Evolutionary conservation across 2,113 vertebrate species (phyloP).

Genomic region (Percina caprodes): DNA sequence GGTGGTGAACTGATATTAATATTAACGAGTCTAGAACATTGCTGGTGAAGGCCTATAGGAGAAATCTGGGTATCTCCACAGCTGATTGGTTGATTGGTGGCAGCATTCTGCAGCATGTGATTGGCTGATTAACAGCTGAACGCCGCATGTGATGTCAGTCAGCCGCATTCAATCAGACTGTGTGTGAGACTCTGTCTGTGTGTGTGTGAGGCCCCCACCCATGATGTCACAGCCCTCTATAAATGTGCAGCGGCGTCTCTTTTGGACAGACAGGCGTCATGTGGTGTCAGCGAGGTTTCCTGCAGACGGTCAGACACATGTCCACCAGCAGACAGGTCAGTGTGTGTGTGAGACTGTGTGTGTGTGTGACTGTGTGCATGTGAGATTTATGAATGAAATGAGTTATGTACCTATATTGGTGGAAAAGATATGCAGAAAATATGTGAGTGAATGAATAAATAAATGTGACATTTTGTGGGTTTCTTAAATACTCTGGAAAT

Average conservation of each 20-base stretch:
- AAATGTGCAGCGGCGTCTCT: constrained; percentile 10
- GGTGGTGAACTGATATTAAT: too few species aligned
- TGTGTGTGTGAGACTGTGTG: constrained; percentile 32
- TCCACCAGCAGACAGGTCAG: constrained; percentile 61
- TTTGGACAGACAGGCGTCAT: constrained; percentile 44
- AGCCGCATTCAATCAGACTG: constrained; percentile 49
- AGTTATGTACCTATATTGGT: too few species aligned
- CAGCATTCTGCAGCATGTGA: constrained; percentile 67
- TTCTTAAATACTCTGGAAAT: too few species aligned
- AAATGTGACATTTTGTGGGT: too few species aligned
- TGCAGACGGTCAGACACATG: constrained; percentile 41
- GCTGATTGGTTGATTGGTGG: constrained; percentile 70
- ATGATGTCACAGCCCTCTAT: constrained; percentile 44
- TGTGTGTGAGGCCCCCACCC: constrained; percentile 1
- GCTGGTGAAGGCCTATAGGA: too few species aligned
- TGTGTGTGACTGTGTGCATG: constrained; percentile 24
- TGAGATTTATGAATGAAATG: neutral
- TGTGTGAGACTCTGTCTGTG: constrained; percentile 4
- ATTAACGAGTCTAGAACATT: too few species aligned
- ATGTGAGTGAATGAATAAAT: too few species aligned
- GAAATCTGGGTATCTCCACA: too few species aligned
- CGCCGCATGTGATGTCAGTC: constrained; percentile 67
- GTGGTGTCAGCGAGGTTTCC: constrained; percentile 54
- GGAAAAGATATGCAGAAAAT: too few species aligned
- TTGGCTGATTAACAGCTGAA: constrained; percentile 57